Evolutionary conservation across 2,888 invertebrate species (phyloP).

Genomic region (Galerucella nymphaeae): DNA sequence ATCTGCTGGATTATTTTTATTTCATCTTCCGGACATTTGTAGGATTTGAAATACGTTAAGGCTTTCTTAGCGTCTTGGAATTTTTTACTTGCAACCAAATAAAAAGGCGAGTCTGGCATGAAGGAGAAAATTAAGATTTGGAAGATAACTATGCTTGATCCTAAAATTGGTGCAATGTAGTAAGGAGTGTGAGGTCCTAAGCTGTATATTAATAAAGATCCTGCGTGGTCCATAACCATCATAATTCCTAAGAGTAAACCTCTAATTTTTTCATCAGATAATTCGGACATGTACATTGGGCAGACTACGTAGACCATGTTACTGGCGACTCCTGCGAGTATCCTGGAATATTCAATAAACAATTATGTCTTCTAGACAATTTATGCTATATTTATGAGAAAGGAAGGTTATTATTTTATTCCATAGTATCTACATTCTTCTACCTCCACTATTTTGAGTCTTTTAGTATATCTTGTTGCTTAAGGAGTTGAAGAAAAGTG

Average conservation of each 20-base stretch:
- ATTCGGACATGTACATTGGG: conserved; percentile 62
- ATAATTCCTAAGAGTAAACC: conserved; percentile 60
- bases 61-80: conserved; percentile 55
- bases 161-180: conserved; percentile 50
- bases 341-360: no score
- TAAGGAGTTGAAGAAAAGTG: neutral
- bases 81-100: conserved; percentile 55
- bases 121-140: conserved; percentile 58
- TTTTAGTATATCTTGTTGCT: no score
- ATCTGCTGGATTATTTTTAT: conserved; percentile 57
- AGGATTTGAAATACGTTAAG: conserved; percentile 53
- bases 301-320: conserved; percentile 61
- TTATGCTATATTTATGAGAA: no score
- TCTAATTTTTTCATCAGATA: conserved; percentile 60
- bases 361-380: no score
- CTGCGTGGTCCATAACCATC: conserved; percentile 60
- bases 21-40: conserved; percentile 56
- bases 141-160: conserved; percentile 52
- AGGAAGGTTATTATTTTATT: no score
- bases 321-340: conserved; percentile 56
- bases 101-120: conserved; percentile 62
- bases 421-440: no score
- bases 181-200: conserved; percentile 54
- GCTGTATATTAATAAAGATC: conserved; percentile 58
- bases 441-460: no score